Base-by-base conservation (phyloP, 2,888 invertebrate species). In the Synergus umbraculus region DNA sequence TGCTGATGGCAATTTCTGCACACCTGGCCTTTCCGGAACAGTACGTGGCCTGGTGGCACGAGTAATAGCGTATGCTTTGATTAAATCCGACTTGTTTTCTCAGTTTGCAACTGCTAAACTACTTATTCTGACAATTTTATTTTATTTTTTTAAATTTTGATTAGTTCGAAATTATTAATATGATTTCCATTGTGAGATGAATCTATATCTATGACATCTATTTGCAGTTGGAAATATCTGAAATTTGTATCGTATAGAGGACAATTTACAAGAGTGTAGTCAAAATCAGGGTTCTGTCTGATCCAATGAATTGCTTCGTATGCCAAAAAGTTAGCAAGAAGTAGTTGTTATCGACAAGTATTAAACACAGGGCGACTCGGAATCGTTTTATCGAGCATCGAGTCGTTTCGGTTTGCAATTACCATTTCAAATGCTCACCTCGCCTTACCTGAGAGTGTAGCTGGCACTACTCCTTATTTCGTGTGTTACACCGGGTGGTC, bases 341-440 rank as follows among this genome's bases (percentile, higher is more conserved):
- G 29, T 22, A 69, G 66, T 79, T 79, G 66, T 79, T 79, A 80
- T 79, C 81, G 79, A 83, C 79, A 78, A 77, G 69, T 76, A 79
- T 79, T 79, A 73, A 63, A 81, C 84, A 77, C 79, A 79, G 82
- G 83, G 85, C 86, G 86, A 84, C 81, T 87, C 84, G 87, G 86
- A 89, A 90, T 89, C 86, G 88, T 85, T 88, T 87, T 89, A 90
- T 90, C 90, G 85, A 76, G 65, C 81, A 83, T 83, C 83, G 83
- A 80, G 81, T 84, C 80, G 77, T 82, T 84, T 85, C 80, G 82
- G 83, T 63, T 76, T 86, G 88, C 87, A 89, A 91, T 91, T 91
- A 91, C 90, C 91, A 91, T 91, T 91, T 90, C 89, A 91, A 91
- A 91, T 91, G 89, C 88, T 88, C 88, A 88, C 88, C 89, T 89